Base-by-base conservation (phyloP, 2,113 vertebrate species). In the Varanus komodoensis region DNA sequence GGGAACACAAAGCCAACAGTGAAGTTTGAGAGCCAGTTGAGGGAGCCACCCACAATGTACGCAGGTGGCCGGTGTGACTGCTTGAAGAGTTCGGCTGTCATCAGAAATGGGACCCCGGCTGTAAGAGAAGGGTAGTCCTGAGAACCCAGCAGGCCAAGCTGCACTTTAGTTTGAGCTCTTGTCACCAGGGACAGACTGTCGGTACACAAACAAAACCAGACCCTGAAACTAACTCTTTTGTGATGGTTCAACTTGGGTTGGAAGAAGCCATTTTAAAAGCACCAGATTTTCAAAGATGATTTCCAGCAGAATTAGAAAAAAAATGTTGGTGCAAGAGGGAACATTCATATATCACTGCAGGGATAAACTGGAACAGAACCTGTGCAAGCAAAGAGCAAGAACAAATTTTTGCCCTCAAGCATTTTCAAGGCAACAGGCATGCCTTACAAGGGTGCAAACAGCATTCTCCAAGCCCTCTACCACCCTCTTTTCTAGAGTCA, bases 1-100 rank as follows among this genome's bases (percentile, higher is more conserved):
- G 98, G 98, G 93, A 99, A 99, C 91, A 98, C 87, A 48, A 99
- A 98, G 91, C 98, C 98, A 0, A 99, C 38, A 0, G 97, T 97
- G 96, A 99, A 99, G 96, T 99, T 99, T 92, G 98, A 99, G 89
- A 98, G 52, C 98, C 98, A 99, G 97, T 98, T 99, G 93, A 99
- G 98, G n/a, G 97, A 97, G 0, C 98, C 98, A 0, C 97, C 98
- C 1, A 99, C 94, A 0, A 97, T 98, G 96, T 98, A 99, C 80
- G 98, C 98, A 0, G 98, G 96, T 0, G 98, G 97, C 5, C 98
- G 96, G 91, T 99, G 98, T 0, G 98, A 98, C 96, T 99, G 98
- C 17, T 93, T 98, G 95, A 99, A 99, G 90, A 99, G 97, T 96
- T 99, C 98, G 0, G 97, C 98, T 3, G 98, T 99, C 97, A 99